Conservation (phyloP, 2,797 vertebrate species). For the Characodon lateralis region DNA sequence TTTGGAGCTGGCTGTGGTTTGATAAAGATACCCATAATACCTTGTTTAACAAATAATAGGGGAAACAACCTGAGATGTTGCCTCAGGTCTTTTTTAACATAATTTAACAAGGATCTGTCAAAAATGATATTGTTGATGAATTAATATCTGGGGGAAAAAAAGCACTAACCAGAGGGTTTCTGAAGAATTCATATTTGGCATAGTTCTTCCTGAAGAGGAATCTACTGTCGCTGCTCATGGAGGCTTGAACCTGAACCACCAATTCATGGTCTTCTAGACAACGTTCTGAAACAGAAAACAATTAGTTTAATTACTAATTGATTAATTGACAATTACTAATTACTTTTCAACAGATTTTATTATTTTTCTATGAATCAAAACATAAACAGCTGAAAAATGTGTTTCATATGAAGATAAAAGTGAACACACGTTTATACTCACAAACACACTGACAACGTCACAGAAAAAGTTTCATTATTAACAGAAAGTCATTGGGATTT, state of each 20-base stretch:
- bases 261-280: constrained; percentile 96
- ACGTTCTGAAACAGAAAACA: constrained; percentile 81
- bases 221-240: constrained; percentile 92
- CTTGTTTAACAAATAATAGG: background rate
- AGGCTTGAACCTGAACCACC: constrained; percentile 91
- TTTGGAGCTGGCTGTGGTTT: background rate
- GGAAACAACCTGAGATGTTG: background rate
- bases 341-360: background rate
- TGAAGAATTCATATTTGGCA: constrained; percentile 99
- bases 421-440: background rate
- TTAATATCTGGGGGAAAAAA: constrained; percentile 12
- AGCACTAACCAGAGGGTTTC: constrained; percentile 88
- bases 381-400: background rate
- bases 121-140: constrained; percentile 3
- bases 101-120: constrained; percentile 22
- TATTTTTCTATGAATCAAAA: background rate
- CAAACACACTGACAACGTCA: background rate
- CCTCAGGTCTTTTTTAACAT: background rate
- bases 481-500: constrained; percentile 9
- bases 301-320: no score
- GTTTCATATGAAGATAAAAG: background rate
- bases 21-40: background rate
- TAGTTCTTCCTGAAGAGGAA: constrained; percentile 99
- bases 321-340: background rate
- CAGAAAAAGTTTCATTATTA: background rate